phyloP scores from a whole-genome alignment of 2,113 vertebrate genomes.

The Oncorhynchus tshawytscha region DNA sequence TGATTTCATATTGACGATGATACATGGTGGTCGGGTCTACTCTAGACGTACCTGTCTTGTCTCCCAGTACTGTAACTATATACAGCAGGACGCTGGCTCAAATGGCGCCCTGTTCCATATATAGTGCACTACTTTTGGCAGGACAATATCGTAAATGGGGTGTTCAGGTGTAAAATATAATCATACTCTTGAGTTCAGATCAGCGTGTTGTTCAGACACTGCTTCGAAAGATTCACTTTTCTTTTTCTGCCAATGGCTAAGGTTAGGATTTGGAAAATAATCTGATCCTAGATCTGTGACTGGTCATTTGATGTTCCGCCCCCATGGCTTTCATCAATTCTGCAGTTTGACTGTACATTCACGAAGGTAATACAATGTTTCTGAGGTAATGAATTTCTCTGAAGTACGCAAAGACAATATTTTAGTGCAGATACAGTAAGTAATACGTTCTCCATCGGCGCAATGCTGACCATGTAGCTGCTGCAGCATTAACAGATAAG shows the following conservation, averaged over 20 bases:
- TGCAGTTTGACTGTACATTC: slow-evolving; percentile 33
- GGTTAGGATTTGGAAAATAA: slow-evolving; percentile 1
- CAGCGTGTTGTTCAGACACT: too few relatives aligned
- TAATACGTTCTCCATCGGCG: neutral
- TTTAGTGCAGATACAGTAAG: slow-evolving; percentile 3
- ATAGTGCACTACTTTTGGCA: slow-evolving; percentile 10
- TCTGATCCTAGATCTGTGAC: slow-evolving; percentile 8
- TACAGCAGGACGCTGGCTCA: slow-evolving; percentile 1
- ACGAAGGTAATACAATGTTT: neutral
- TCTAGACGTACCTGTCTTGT: neutral
- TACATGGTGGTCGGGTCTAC: slow-evolving; percentile 26
- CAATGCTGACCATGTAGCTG: slow-evolving; percentile 11
- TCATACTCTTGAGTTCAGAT: too few relatives aligned
- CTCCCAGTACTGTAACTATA: slow-evolving; percentile 36
- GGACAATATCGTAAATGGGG: slow-evolving; percentile 28
- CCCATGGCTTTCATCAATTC: slow-evolving; percentile 13
- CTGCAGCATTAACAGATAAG: slow-evolving; percentile 26
- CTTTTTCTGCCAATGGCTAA: neutral
- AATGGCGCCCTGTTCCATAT: neutral
- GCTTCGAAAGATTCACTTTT: neutral
- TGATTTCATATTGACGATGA: slow-evolving; percentile 27
- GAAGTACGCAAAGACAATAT: slow-evolving; percentile 50
- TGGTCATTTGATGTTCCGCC: neutral
- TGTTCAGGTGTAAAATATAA: neutral
- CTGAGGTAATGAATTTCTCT: slow-evolving; percentile 13